These are phyloP conservation scores for Dendroctonus ponderosae DNA, from an alignment of 1,140 invertebrate species.

Conservation along the genomic window DNA sequence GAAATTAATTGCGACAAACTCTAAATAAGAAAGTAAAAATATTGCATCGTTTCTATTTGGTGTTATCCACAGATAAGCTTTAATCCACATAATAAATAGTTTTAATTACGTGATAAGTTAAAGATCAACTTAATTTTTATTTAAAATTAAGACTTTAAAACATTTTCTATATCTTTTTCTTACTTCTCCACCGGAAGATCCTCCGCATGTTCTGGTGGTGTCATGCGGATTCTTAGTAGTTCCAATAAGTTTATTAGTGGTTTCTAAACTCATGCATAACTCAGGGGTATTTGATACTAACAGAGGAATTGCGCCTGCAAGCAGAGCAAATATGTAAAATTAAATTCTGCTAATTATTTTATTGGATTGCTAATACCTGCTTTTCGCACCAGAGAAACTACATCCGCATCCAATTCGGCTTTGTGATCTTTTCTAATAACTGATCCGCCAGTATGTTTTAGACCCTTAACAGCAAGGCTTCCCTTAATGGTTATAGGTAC, in stretches of 20 bases:
- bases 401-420: conserved; percentile 69
- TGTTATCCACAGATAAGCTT: no score
- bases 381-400: conserved; percentile 64
- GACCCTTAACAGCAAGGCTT: conserved; percentile 49
- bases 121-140: no score
- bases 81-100: no score
- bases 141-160: conserved; percentile 9
- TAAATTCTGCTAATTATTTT: no score
- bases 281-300: conserved; percentile 91
- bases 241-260: conserved; percentile 83
- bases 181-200: conserved; percentile 77
- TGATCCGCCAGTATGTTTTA: conserved; percentile 60
- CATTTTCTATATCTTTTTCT: background rate
- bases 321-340: background rate
- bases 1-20: no score
- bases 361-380: conserved; percentile 48
- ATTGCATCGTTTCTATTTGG: no score
- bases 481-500: conserved; percentile 80
- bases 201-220: conserved; percentile 68
- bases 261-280: conserved; percentile 88
- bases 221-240: conserved; percentile 88
- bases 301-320: conserved; percentile 78
- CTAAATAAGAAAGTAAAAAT: no score
- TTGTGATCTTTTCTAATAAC: conserved; percentile 53
- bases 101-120: no score